phyloP scores from a whole-genome alignment of 2,797 vertebrate genomes.

The Columba guinea region DNA sequence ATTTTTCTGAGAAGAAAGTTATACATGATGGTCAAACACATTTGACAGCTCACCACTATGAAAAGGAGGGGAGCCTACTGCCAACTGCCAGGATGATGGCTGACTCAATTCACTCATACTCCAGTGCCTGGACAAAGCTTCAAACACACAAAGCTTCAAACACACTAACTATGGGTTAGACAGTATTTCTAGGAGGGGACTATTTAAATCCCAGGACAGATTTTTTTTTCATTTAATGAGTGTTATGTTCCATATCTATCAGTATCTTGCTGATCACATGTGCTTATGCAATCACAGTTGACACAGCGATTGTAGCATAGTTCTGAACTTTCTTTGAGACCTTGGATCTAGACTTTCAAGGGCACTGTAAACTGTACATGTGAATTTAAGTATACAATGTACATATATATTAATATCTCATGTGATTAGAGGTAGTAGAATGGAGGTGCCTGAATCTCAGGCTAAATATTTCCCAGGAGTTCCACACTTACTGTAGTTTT shows the following conservation, averaged over 20 bases:
- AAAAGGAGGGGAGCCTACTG: background rate
- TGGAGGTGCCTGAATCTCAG: background rate
- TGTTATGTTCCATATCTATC: background rate
- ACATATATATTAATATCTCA: background rate
- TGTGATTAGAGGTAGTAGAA: background rate
- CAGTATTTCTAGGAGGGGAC: background rate
- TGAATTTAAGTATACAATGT: background rate
- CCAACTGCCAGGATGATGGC: background rate
- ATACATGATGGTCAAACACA: background rate
- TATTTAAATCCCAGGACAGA: background rate
- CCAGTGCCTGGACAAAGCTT: background rate
- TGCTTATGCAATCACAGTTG: background rate
- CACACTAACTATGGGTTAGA: background rate
- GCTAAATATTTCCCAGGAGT: background rate
- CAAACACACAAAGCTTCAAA: background rate
- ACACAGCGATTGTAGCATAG: accelerated
- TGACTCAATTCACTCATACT: background rate
- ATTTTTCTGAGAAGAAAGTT: background rate
- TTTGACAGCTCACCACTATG: background rate
- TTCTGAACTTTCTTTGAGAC: background rate
- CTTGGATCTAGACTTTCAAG: background rate
- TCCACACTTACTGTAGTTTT: constrained; percentile 84
- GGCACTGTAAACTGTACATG: background rate
- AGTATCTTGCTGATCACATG: background rate
- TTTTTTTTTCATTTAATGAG: background rate